phyloP scores from a whole-genome alignment of 2,113 vertebrate species.

The Ramphastos sulfuratus region DNA sequence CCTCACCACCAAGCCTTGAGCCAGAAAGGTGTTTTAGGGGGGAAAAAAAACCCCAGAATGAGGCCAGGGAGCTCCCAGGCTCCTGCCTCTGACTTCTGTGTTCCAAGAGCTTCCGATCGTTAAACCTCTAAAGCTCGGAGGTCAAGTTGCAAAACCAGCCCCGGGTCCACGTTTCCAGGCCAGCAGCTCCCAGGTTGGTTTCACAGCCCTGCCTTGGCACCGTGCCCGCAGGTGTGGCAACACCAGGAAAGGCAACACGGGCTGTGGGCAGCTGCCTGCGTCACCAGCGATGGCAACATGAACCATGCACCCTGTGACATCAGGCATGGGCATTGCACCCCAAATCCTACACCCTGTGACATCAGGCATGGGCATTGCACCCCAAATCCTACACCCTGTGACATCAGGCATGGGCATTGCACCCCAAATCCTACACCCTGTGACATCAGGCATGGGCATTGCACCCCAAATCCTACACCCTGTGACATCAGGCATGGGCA shows the following conservation, averaged over 20 bases:
- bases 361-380: not conserved
- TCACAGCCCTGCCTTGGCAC: not conserved
- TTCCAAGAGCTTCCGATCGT: not conserved
- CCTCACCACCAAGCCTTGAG: accelerated
- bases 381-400: not conserved
- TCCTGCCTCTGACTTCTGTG: accelerated
- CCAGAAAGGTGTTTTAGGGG: not conserved
- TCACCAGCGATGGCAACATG: not conserved
- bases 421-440: not conserved
- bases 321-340: too few species aligned
- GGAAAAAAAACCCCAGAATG: accelerated
- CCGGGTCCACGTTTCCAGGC: not conserved
- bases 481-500: not conserved
- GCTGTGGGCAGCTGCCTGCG: not conserved
- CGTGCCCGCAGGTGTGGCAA: not conserved
- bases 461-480: not conserved
- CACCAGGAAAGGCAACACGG: accelerated
- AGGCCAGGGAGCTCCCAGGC: not conserved
- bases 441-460: not conserved
- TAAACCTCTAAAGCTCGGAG: not conserved
- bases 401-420: not conserved
- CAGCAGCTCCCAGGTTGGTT: not conserved
- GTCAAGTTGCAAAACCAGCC: not conserved
- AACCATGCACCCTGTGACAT: not conserved
- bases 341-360: too few species aligned